A percentile compares a stretch with the other conserved stretches of the same genome.
Evolutionary conservation across 2,113 vertebrate species (phyloP).

Genomic region (Neogale vison): DNA sequence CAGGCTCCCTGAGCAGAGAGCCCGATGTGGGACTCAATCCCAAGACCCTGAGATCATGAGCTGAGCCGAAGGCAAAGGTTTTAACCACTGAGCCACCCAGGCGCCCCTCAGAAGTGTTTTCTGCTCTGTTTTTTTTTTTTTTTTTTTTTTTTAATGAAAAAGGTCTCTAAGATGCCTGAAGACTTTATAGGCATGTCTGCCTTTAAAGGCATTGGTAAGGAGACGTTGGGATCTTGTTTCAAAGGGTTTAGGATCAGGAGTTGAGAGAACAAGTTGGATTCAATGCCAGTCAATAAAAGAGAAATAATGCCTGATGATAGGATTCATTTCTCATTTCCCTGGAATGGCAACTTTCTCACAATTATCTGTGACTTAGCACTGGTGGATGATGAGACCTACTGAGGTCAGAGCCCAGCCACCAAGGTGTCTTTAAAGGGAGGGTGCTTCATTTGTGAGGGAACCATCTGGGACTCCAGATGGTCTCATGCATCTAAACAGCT

Average conservation of each 20-base stretch:
- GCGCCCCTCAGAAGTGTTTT: too few species aligned
- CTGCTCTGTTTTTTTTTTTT: neutral
- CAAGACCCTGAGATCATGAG: too few species aligned
- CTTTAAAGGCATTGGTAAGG: neutral
- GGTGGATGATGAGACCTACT: rapidly evolving
- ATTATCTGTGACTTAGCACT: neutral
- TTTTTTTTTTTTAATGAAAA: too few species aligned
- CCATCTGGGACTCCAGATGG: neutral
- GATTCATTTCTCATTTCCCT: neutral
- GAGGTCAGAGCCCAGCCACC: neutral
- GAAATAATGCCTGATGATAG: neutral
- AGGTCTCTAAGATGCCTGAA: neutral
- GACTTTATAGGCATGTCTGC: neutral
- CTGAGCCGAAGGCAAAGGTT: too few species aligned
- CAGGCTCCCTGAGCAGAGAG: too few species aligned
- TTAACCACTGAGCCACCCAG: too few species aligned
- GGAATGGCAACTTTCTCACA: neutral
- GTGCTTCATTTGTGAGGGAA: neutral
- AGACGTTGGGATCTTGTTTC: neutral
- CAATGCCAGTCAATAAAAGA: neutral
- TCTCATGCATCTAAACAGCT: neutral
- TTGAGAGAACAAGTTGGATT: neutral
- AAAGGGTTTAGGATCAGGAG: neutral
- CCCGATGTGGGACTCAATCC: too few species aligned
- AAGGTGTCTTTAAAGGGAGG: neutral